A percentile compares a stretch with the other conserved stretches of the same genome.
phyloP scores from a whole-genome alignment of 2,888 invertebrate species.

The Choreutis nemorana region DNA sequence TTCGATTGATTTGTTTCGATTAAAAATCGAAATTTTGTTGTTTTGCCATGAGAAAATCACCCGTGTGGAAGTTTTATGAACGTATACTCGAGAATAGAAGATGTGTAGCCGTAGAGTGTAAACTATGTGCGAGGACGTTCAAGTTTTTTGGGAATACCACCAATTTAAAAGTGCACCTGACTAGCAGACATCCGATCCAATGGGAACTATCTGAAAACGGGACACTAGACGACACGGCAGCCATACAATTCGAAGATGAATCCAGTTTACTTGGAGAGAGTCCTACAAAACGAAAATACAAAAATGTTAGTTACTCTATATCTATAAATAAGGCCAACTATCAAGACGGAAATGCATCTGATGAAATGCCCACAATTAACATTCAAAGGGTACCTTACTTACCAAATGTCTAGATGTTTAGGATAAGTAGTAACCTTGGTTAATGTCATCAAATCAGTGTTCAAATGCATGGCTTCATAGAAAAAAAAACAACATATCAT shows the following conservation, averaged over 20 bases:
- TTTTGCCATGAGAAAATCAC: conserved; percentile 9
- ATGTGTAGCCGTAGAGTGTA: conserved; percentile 49
- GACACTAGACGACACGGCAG: conserved; percentile 30
- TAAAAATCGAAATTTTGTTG: conserved; percentile 21
- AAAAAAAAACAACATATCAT: too few relatives aligned
- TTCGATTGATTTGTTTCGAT: conserved; percentile 27
- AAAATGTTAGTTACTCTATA: conserved; percentile 52
- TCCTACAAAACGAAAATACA: conserved; percentile 21
- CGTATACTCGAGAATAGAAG: conserved; percentile 37
- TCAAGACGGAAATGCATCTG: conserved; percentile 13
- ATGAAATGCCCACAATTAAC: conserved; percentile 45
- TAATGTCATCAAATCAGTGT: not conserved
- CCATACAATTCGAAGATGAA: conserved; percentile 14
- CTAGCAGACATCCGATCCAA: conserved; percentile 53
- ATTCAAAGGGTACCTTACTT: conserved; percentile 41
- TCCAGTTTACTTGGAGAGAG: conserved; percentile 18
- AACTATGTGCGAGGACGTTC: conserved; percentile 53
- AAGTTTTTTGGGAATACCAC: conserved; percentile 60
- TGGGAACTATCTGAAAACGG: conserved; percentile 51
- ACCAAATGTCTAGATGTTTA: not conserved
- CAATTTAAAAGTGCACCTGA: conserved; percentile 46
- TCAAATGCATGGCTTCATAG: too few relatives aligned
- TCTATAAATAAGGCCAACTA: conserved; percentile 23
- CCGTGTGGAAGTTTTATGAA: conserved; percentile 57
- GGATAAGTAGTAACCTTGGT: not conserved